Conservation (phyloP, 2,797 vertebrate genomes). For the Spinus pinus region DNA sequence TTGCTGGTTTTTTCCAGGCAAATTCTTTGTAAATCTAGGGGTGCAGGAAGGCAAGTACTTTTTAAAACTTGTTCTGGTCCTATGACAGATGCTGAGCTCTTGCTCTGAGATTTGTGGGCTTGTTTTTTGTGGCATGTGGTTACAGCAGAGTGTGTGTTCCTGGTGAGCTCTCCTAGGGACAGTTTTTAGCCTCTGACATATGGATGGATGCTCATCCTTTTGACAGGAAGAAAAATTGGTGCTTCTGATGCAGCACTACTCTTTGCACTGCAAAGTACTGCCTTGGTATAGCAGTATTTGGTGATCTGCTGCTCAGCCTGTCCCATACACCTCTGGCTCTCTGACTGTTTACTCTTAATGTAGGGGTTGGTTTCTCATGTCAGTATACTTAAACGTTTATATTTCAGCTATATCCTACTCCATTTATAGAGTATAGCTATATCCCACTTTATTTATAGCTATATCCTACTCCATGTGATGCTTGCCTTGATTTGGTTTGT, state of each 20-base stretch:
- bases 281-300: not conserved
- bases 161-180: not conserved
- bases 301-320: not conserved
- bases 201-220: fast-evolving
- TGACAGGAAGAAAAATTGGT: not conserved
- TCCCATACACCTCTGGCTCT: not conserved
- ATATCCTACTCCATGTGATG: not conserved
- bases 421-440: not conserved
- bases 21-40: not conserved
- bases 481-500: not conserved
- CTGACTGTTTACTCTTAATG: not conserved
- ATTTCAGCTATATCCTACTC: not conserved
- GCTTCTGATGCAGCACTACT: not conserved
- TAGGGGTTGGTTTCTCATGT: not conserved
- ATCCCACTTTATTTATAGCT: not conserved
- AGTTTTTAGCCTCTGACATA: not conserved
- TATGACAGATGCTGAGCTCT: not conserved
- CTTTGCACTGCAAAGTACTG: not conserved
- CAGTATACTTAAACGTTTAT: not conserved
- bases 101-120: not conserved
- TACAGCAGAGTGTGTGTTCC: not conserved
- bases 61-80: not conserved
- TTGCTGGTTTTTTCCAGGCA: not conserved
- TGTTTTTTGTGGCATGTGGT: not conserved
- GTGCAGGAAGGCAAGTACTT: not conserved